These are phyloP conservation scores for Vanacampus margaritifer DNA, from an alignment of 2,113 vertebrate species.

Conservation along the genomic window DNA sequence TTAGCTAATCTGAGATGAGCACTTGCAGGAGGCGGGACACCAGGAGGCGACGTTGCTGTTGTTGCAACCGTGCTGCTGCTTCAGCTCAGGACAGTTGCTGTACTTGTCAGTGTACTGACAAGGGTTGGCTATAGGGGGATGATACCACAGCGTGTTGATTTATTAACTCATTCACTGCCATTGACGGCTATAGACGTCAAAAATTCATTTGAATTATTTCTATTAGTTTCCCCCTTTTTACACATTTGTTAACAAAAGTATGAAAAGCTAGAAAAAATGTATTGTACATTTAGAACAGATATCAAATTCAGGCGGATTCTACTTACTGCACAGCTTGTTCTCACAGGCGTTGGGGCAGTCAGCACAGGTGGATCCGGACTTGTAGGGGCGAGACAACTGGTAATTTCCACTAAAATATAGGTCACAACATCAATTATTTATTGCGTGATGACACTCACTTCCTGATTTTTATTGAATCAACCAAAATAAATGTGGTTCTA, in stretches of 20 bases:
- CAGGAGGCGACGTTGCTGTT: background rate
- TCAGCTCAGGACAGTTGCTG: conserved; percentile 42
- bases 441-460: background rate
- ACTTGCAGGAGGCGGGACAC: conserved; percentile 56
- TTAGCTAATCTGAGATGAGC: conserved; percentile 40
- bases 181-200: no score
- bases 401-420: conserved; percentile 57
- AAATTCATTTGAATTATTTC: no score
- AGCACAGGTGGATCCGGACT: conserved; percentile 38
- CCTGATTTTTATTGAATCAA: background rate
- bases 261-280: no score
- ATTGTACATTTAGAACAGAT: no score
- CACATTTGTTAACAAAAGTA: no score
- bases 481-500: no score
- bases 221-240: no score
- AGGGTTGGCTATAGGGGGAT: conserved; percentile 37
- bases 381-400: conserved; percentile 40
- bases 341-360: conserved; percentile 52
- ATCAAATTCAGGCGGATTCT: background rate
- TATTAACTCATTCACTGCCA: background rate
- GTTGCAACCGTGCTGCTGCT: conserved; percentile 24
- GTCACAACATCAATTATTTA: conserved; percentile 31
- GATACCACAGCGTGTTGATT: background rate
- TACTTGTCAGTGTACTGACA: conserved; percentile 43
- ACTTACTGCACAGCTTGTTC: conserved; percentile 63